Base-by-base conservation (phyloP, 2,113 vertebrate species). In the Phalacrocorax carbo region DNA sequence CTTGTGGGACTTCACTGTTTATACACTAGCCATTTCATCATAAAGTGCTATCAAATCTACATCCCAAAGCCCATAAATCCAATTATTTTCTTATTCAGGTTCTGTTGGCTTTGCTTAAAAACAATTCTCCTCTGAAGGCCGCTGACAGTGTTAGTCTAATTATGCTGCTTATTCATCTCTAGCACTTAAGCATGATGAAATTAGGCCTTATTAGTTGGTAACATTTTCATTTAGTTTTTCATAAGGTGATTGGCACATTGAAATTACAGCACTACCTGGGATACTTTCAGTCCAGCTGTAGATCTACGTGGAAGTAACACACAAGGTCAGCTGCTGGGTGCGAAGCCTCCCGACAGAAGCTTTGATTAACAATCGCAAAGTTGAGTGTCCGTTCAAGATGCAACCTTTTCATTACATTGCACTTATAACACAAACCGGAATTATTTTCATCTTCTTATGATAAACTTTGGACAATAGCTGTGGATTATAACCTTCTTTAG, bases 171-270 rank as follows among this genome's bases (percentile, higher is more conserved):
- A 77, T 72, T 96, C 82, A 61, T 69, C 71, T 88, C 94, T 5
- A 61, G 30, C 57, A 29, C 90, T 49, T 77, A 23, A 65, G 62
- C 40, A 86, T 73, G 75, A 93, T 80, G 85, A 89, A 96, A 96
- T 96, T 77, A 94, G 58, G 40, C 55, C 61, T 91, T 93, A 65
- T 80, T 94, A 94, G 66, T 20, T 15, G 22, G 52, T 52, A 72
- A 76, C 87, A 34, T 52, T 94, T 94, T 75, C 57, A 91, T 93
- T 94, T 78, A 22, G 13, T 30, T 94, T 92, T 84, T 84, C 55
- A 49, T 4, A 15, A 75, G 22, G 76, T 81, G 95, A 88, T 38
- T 88, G 91, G 60, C 91, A 83, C 10, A 2, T 12, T 5, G 32
- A 44, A 91, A 91, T 68, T 11, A 29, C 52, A 64, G 69, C 32